Evolutionary conservation across 2,797 vertebrate species (phyloP).

Genomic region (Lophotriccus pileatus): DNA sequence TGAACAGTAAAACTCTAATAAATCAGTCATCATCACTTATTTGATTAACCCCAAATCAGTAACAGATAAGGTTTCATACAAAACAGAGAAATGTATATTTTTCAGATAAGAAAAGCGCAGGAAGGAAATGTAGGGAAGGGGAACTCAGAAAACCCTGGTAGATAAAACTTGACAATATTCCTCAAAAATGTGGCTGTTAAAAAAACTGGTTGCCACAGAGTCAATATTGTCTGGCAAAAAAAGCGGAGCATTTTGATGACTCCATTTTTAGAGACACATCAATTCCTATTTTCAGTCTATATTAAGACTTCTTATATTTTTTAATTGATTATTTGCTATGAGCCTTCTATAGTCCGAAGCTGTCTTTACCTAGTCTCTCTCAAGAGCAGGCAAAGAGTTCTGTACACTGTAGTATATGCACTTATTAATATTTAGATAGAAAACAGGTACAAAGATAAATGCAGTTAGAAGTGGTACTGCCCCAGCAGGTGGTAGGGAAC

Average conservation of each 20-base stretch:
- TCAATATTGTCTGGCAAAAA: not conserved
- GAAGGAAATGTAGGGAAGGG: not conserved
- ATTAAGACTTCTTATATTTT: not conserved
- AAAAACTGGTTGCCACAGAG: rapidly evolving
- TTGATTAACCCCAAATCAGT: not conserved
- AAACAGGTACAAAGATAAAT: not conserved
- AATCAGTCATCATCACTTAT: not conserved
- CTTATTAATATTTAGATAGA: not conserved
- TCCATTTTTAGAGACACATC: not conserved
- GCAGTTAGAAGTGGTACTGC: not conserved
- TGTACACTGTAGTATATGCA: not conserved
- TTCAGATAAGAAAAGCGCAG: not conserved
- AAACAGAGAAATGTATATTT: not conserved
- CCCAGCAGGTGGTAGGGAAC: not conserved
- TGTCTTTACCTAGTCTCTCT: not conserved
- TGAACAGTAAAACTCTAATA: not conserved
- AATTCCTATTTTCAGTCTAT: not conserved
- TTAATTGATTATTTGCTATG: not conserved
- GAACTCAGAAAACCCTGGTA: not conserved
- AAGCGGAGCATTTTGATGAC: not conserved
- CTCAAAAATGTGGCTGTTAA: not conserved
- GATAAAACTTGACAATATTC: not conserved
- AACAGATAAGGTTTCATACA: not conserved
- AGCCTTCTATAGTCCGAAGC: not conserved
- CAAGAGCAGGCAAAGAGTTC: not conserved